Conservation (phyloP, 2,113 vertebrate genomes). For the Cygnus atratus region DNA sequence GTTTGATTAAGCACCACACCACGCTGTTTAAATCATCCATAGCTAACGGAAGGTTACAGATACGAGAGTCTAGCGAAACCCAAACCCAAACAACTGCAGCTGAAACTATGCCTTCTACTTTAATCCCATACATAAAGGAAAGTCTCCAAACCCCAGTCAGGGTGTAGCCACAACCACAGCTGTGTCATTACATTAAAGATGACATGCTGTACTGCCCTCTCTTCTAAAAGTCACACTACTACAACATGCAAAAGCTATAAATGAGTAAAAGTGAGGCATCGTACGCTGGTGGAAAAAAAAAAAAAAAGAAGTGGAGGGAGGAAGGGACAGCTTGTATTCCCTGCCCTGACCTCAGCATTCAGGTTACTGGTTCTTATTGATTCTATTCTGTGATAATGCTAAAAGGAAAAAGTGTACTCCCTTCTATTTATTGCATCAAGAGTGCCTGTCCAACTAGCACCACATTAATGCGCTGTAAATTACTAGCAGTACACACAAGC, state of each 20-base stretch:
- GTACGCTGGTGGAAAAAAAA: not conserved
- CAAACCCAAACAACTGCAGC: conserved; percentile 66
- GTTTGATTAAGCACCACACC: not conserved
- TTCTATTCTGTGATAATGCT: not conserved
- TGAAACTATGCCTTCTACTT: conserved; percentile 68
- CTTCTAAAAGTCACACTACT: conserved; percentile 1
- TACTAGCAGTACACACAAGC: not conserved
- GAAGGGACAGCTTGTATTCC: not conserved
- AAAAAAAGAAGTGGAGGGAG: not conserved
- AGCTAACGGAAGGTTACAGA: conserved; percentile 38
- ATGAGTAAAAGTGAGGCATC: not conserved
- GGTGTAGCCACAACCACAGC: conserved; percentile 63
- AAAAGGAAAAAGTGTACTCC: not conserved
- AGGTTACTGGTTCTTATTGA: not conserved
- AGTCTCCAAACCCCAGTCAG: conserved; percentile 32
- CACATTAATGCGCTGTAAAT: not conserved
- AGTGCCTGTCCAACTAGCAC: not conserved
- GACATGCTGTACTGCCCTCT: not conserved
- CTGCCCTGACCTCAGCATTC: not conserved
- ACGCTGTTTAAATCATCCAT: not conserved
- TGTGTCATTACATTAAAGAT: conserved; percentile 46
- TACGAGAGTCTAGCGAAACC: conserved; percentile 32
- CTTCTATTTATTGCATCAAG: not conserved
- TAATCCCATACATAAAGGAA: conserved; percentile 63
- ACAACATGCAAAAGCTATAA: not conserved